Evolutionary conservation across 2,888 invertebrate genomes (phyloP).

Genomic region (Scaptomyza polygonia): DNA sequence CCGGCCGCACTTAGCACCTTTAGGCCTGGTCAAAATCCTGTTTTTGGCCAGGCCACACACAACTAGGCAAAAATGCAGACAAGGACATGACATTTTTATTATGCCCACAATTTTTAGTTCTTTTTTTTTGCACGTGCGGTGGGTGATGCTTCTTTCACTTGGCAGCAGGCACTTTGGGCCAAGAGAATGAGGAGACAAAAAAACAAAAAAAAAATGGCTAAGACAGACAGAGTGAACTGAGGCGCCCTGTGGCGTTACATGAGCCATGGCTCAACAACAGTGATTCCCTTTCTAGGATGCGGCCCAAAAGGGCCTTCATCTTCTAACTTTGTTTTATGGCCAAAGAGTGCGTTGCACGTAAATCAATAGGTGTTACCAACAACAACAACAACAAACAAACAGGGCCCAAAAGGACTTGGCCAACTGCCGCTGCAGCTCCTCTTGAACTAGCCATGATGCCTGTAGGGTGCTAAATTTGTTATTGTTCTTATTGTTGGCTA

Average conservation of each 20-base stretch:
- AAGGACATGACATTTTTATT: constrained; percentile 78
- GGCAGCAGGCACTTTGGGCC: constrained; percentile 35
- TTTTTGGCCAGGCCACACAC: constrained; percentile 58
- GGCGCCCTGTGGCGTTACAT: constrained; percentile 73
- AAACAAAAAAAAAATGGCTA: constrained; percentile 27
- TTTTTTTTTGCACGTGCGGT: constrained; percentile 40
- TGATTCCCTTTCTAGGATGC: constrained; percentile 42
- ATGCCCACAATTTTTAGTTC: constrained; percentile 42
- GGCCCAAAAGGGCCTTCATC: constrained; percentile 21
- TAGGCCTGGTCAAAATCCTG: constrained; percentile 58
- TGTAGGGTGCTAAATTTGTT: constrained; percentile 48
- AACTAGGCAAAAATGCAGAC: constrained; percentile 47
- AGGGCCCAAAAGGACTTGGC: constrained; percentile 40
- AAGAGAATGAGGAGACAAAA: constrained; percentile 6
- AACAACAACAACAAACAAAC: not conserved
- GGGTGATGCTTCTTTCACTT: constrained; percentile 10
- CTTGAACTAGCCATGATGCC: constrained; percentile 2
- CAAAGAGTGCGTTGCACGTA: constrained; percentile 64
- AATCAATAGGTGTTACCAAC: constrained; percentile 75
- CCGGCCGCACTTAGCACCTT: constrained; percentile 75
- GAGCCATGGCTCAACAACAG: constrained; percentile 44
- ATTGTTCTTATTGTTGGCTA: constrained; percentile 62
- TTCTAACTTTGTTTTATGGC: constrained; percentile 72
- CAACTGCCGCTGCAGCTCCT: constrained; percentile 16
- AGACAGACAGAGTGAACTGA: not conserved